A percentile compares a stretch with the other conserved stretches of the same genome.
Conservation (phyloP, 2,113 vertebrate genomes). For the Corapipo altera region DNA sequence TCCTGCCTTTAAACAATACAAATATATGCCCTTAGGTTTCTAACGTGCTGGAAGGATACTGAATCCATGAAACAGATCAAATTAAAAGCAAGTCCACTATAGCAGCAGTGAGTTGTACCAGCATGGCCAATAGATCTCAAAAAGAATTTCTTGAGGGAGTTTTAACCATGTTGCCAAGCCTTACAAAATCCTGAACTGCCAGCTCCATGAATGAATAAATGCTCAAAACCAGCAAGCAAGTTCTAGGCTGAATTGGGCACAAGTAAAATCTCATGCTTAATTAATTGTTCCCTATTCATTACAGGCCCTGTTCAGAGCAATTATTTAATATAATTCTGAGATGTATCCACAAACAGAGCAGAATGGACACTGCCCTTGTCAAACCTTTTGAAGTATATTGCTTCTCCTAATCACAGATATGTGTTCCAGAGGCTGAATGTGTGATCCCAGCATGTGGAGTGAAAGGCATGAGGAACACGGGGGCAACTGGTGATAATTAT, state of each 20-base stretch:
- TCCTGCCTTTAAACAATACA: constrained; percentile 63
- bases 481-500: background rate
- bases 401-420: background rate
- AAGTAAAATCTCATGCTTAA: background rate
- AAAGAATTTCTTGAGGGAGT: background rate
- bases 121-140: background rate
- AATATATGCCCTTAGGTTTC: constrained; percentile 42
- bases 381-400: background rate
- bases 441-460: background rate
- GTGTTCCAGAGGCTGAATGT: background rate
- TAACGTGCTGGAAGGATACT: background rate
- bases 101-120: background rate
- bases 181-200: background rate
- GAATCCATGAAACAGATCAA: constrained; percentile 43
- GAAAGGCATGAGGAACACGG: background rate
- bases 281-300: background rate
- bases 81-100: constrained; percentile 30
- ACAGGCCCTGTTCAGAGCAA: background rate
- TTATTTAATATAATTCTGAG: background rate
- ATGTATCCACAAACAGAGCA: accelerated
- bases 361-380: accelerated
- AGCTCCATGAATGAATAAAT: background rate
- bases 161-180: background rate
- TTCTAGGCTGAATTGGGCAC: background rate
- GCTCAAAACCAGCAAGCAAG: background rate